Percentiles rank a stretch among this genome's conserved stretches.
phyloP scores from a whole-genome alignment of 2,888 invertebrate species.

The Charanyca ferruginea region DNA sequence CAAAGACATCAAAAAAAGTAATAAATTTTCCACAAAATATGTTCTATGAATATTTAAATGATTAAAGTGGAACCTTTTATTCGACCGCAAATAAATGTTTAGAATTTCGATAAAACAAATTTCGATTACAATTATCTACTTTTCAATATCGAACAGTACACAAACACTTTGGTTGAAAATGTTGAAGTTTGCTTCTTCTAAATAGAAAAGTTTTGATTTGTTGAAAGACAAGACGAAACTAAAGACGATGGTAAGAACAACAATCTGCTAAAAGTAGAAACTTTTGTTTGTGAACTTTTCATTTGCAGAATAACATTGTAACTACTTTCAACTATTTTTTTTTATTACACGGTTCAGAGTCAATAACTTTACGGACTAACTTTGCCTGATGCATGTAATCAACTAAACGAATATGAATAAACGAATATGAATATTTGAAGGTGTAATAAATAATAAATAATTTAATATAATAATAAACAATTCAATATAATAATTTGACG shows the following conservation, averaged over 20 bases:
- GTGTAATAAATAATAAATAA: too few species aligned
- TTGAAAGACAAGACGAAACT: slow-evolving; percentile 66
- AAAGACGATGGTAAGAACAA: slow-evolving; percentile 70
- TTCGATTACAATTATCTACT: slow-evolving; percentile 34
- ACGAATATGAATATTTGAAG: too few species aligned
- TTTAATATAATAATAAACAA: too few species aligned
- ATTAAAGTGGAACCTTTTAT: slow-evolving; percentile 38
- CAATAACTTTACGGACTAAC: too few species aligned
- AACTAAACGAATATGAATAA: too few species aligned
- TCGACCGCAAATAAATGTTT: slow-evolving; percentile 12
- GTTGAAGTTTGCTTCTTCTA: slow-evolving; percentile 51
- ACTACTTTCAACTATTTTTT: slow-evolving; percentile 24
- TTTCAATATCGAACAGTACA: slow-evolving; percentile 31
- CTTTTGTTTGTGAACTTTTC: slow-evolving; percentile 72
- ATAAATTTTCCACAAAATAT: slow-evolving; percentile 45
- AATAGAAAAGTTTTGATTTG: slow-evolving; percentile 78
- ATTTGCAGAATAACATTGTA: slow-evolving; percentile 66
- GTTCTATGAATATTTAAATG: slow-evolving; percentile 45
- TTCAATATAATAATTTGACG: too few species aligned
- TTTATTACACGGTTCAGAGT: too few species aligned
- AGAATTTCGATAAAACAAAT: slow-evolving; percentile 16
- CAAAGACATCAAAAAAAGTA: slow-evolving; percentile 42
- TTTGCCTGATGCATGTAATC: too few species aligned
- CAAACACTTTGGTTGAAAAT: slow-evolving; percentile 48
- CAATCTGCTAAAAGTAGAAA: slow-evolving; percentile 71